Base-by-base conservation (phyloP, 2,797 vertebrate genomes). In the Scleropages formosus region DNA sequence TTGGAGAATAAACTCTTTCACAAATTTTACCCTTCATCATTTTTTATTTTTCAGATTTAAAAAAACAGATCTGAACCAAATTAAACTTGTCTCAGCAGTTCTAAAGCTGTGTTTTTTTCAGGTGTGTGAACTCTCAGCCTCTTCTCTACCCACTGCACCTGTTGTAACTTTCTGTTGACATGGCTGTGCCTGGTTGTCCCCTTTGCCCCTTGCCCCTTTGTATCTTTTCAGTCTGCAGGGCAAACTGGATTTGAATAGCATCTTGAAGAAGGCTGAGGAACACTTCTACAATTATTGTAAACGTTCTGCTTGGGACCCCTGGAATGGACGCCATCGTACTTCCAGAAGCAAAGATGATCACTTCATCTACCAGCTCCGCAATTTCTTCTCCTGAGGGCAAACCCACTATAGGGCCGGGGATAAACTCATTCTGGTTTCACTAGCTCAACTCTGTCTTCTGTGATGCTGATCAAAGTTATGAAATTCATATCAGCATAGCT, bases 231-330 rank as follows among this genome's bases (percentile, higher is more conserved):
- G 93, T 80, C 85, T 93, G 70, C 92, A 93, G 82, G 89, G 92
- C 71, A 90, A 83, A 13, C 84, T 93, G 85, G 90, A 94, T 77
- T 80, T 93, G 73, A 91, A 93, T 83, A 83, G 79, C 80, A 90
- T 84, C 0, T 80, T 94, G 79, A 88, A 89, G 83, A 92, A 90
- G 75, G 92, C 93, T 0, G 92, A 93, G 82, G 79, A 84, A 58
- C 90, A 87, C 78, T 90, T 93, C 83, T 93, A 90, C 78, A 88
- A 91, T 85, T 94, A 93, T 89, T 93, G 91, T 84, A 92, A 89
- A 75, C 83, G 88, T 15, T 89, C 86, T 27, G 83, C 89, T 0
- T 87, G 90, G 86, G 89, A 85, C 79, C 87, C 86, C 22, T 80
- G 90, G 82, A 89, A 77, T 8, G 74, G 78, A 0, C 82, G 16